These are phyloP conservation scores for Corythornis cristatus DNA, from an alignment of 2,113 vertebrate genomes.

Conservation along the genomic window DNA sequence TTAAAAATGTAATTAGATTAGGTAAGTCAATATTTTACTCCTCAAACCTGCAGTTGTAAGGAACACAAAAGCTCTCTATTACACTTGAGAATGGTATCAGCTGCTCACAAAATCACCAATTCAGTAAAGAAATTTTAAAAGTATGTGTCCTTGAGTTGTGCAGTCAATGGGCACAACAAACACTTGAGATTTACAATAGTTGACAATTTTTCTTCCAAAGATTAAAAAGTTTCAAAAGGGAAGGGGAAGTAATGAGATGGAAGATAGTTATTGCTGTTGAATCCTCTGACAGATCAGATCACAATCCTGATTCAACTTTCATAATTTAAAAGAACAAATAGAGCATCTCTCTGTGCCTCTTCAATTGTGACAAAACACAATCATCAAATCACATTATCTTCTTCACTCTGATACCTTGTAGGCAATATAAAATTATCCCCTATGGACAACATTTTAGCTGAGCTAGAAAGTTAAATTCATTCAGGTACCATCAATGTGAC, in stretches of 20 bases:
- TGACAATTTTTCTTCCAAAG: not conserved
- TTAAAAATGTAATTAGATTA: not conserved
- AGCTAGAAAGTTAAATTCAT: not conserved
- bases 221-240: slow-evolving; percentile 5
- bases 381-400: slow-evolving; percentile 48
- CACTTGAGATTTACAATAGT: not conserved
- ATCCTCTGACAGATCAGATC: slow-evolving; percentile 25
- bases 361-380: not conserved
- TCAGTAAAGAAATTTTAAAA: not conserved
- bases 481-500: not conserved
- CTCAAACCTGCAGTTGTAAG: not conserved
- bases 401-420: slow-evolving; percentile 16
- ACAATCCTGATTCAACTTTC: not conserved
- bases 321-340: slow-evolving; percentile 50
- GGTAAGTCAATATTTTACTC: not conserved
- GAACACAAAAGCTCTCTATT: not conserved
- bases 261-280: slow-evolving; percentile 29
- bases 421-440: not conserved
- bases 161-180: not conserved
- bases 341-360: slow-evolving; percentile 3
- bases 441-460: not conserved
- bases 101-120: not conserved
- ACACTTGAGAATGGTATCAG: not conserved
- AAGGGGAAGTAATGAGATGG: slow-evolving; percentile 17
- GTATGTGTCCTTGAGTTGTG: not conserved